Conservation (phyloP, 2,797 vertebrate species). For the Danio kyathit region DNA sequence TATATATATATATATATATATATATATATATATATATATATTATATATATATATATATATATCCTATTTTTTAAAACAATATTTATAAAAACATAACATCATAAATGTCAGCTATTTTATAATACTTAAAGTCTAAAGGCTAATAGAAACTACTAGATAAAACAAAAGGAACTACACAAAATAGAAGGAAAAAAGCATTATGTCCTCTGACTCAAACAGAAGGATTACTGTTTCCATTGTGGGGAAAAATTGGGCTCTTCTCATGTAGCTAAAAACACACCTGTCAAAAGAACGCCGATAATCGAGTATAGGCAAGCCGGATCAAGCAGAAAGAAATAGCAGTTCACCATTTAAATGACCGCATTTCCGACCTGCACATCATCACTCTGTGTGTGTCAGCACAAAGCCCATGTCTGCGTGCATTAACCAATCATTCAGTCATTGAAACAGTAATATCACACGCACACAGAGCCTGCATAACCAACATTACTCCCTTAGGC, state of each 20-base stretch:
- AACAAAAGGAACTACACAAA: background rate
- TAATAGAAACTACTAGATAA: background rate
- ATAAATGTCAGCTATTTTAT: no score
- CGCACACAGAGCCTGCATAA: slow-evolving; percentile 71
- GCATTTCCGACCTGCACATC: slow-evolving; percentile 67
- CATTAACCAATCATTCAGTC: slow-evolving; percentile 67
- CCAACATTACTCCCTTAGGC: slow-evolving; percentile 52
- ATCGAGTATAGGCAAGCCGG: slow-evolving; percentile 64
- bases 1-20: no score
- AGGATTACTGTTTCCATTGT: slow-evolving; percentile 34
- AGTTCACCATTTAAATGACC: slow-evolving; percentile 45
- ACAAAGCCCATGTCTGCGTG: slow-evolving; percentile 66
- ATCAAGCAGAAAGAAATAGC: slow-evolving; percentile 64
- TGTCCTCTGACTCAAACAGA: background rate
- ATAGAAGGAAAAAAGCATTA: background rate
- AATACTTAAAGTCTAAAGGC: background rate
- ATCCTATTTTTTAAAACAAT: no score
- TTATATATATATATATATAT: no score
- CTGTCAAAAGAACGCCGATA: slow-evolving; percentile 10
- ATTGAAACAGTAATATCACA: slow-evolving; percentile 82
- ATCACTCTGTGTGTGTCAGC: slow-evolving; percentile 51
- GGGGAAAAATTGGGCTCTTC: slow-evolving; percentile 28
- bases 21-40: no score
- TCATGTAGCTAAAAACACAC: slow-evolving; percentile 38
- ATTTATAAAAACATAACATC: no score